Percentiles rank a stretch among this genome's conserved stretches.
Evolutionary conservation across 2,888 invertebrate species (phyloP).

Genomic region (Sesia bembeciformis): DNA sequence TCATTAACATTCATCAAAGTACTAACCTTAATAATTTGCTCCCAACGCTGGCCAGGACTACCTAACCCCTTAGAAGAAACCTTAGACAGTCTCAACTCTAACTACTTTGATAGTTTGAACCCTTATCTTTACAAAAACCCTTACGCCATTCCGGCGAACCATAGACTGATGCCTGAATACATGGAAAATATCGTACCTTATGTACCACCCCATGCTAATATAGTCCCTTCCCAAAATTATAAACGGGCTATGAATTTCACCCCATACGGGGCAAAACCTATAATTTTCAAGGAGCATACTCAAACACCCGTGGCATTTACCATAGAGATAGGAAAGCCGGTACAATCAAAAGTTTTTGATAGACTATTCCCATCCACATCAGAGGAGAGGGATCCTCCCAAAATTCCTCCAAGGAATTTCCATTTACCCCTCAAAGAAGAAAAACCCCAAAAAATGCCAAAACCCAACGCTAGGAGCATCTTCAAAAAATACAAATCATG

Average conservation of each 20-base stretch:
- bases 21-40: conserved; percentile 15
- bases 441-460: conserved; percentile 45
- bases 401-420: conserved; percentile 50
- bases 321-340: conserved; percentile 46
- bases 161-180: conserved; percentile 52
- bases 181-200: conserved; percentile 42
- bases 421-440: conserved; percentile 46
- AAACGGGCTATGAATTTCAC: conserved; percentile 31
- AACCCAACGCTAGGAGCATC: conserved; percentile 67
- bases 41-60: conserved; percentile 57
- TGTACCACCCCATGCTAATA: conserved; percentile 60
- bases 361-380: conserved; percentile 43
- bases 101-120: conserved; percentile 63
- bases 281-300: conserved; percentile 49
- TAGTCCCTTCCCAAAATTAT: conserved; percentile 22
- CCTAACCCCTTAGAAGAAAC: conserved; percentile 43
- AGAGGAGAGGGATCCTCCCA: conserved; percentile 37
- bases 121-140: conserved; percentile 65
- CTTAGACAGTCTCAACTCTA: conserved; percentile 56
- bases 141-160: conserved; percentile 68
- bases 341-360: conserved; percentile 57
- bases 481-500: conserved; percentile 83
- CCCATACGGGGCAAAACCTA: conserved; percentile 34
- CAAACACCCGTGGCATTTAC: conserved; percentile 45
- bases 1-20: not conserved